A percentile compares a stretch with the other conserved stretches of the same genome.
phyloP scores from a whole-genome alignment of 2,888 invertebrate genomes.

The Orthosia incerta region DNA sequence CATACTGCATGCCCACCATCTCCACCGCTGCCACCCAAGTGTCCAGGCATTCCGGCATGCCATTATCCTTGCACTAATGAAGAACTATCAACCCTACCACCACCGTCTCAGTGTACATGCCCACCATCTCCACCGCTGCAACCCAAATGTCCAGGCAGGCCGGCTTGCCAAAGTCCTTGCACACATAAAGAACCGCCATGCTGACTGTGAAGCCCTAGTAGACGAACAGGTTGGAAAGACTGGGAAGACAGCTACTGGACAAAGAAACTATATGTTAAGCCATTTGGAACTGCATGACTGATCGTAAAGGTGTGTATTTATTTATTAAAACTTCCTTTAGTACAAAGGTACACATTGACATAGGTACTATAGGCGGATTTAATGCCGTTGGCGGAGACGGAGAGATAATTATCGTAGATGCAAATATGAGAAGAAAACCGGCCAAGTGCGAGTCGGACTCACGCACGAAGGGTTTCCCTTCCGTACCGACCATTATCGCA shows the following conservation, averaged over 20 bases:
- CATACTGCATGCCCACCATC: no score
- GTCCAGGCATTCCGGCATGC: background rate
- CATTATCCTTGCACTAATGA: no score
- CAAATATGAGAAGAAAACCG: no score
- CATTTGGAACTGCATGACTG: conserved; percentile 1
- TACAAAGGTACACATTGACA: no score
- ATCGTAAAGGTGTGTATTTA: conserved; percentile 12
- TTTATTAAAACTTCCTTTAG: background rate
- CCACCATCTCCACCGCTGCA: background rate
- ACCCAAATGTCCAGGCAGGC: background rate
- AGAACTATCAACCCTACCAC: no score
- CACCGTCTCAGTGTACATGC: no score
- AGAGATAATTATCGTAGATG: no score
- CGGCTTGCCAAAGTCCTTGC: background rate
- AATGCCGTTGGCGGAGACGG: no score
- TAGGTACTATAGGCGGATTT: no score
- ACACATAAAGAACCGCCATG: background rate
- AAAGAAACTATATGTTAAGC: background rate
- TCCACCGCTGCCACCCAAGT: background rate
- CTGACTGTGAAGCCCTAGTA: background rate
- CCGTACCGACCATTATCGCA: no score
- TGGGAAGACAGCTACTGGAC: background rate
- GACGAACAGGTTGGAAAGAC: conserved; percentile 2
- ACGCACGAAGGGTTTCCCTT: no score
- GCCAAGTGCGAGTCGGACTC: no score